phyloP scores from a whole-genome alignment of 2,888 invertebrate species.

The Doris montereyensis region DNA sequence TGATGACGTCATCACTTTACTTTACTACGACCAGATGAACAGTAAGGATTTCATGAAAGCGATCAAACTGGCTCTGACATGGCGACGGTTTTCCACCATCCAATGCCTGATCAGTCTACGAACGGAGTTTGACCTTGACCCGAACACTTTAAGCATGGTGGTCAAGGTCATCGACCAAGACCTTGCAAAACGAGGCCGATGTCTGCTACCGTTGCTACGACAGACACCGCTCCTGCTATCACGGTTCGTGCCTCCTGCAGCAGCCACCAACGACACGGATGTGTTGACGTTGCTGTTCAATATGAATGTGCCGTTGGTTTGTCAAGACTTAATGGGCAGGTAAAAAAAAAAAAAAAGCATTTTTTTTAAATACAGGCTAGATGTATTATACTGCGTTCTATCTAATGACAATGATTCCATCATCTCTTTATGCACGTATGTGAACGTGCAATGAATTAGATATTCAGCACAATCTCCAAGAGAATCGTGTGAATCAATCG shows the following conservation, averaged over 20 bases:
- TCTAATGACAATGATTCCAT: too few species aligned
- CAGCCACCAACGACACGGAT: constrained; percentile 38
- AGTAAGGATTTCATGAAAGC: constrained; percentile 47
- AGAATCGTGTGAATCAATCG: too few species aligned
- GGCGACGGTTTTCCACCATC: constrained; percentile 33
- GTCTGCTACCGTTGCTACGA: constrained; percentile 41
- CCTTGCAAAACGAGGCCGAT: constrained; percentile 33
- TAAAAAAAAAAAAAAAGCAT: neutral
- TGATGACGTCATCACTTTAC: constrained; percentile 14
- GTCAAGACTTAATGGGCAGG: constrained; percentile 44
- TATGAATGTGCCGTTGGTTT: constrained; percentile 36
- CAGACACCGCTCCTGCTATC: constrained; percentile 33
- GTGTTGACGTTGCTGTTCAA: constrained; percentile 40
- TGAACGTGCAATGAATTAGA: too few species aligned
- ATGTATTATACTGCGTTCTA: too few species aligned
- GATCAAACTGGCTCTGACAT: constrained; percentile 11
- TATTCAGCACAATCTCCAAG: too few species aligned
- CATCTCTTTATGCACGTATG: too few species aligned
- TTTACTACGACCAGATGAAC: constrained; percentile 38
- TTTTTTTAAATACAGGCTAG: neutral
- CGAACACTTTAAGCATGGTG: constrained; percentile 40
- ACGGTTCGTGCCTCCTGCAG: constrained; percentile 45
- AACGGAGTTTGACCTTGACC: constrained; percentile 37
- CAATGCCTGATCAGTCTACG: constrained; percentile 30
- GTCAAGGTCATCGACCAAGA: constrained; percentile 40